Conservation (phyloP, 2,888 invertebrate genomes). For the Yponomeuta sedellus region DNA sequence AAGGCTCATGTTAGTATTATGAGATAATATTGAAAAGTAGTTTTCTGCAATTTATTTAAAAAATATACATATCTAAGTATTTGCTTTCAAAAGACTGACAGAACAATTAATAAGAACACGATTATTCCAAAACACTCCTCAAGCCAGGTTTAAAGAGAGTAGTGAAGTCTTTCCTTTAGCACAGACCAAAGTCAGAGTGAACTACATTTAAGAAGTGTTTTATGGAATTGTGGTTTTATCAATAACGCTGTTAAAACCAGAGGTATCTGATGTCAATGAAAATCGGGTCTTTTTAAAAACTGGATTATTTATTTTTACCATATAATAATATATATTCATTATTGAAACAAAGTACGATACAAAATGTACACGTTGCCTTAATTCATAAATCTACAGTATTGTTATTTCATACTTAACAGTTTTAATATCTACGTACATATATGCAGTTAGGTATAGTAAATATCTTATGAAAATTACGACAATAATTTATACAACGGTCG, state of each 20-base stretch:
- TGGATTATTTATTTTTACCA: slow-evolving; percentile 81
- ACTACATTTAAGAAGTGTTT: too few species aligned
- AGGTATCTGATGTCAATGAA: not conserved
- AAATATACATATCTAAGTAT: not conserved
- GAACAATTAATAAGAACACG: too few species aligned
- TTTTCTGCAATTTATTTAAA: too few species aligned
- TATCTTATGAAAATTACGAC: slow-evolving; percentile 58
- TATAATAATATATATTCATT: slow-evolving; percentile 83
- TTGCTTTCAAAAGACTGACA: not conserved
- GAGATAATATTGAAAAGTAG: slow-evolving; percentile 16
- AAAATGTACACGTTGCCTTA: slow-evolving; percentile 83
- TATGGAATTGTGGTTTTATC: not conserved
- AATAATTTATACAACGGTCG: slow-evolving; percentile 73
- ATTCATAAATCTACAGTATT: slow-evolving; percentile 62
- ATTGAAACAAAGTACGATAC: slow-evolving; percentile 84
- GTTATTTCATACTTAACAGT: slow-evolving; percentile 77
- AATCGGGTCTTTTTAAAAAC: slow-evolving; percentile 75
- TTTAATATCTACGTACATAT: slow-evolving; percentile 74
- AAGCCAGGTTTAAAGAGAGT: too few species aligned
- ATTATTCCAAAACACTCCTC: too few species aligned
- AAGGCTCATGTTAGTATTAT: slow-evolving; percentile 4
- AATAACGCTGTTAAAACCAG: too few species aligned
- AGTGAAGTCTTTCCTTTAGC: too few species aligned
- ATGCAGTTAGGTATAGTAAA: slow-evolving; percentile 69
- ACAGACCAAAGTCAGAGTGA: too few species aligned